Percentiles rank a stretch among this genome's conserved stretches.
phyloP scores from a whole-genome alignment of 1,140 invertebrate genomes.

The Galleria mellonella region DNA sequence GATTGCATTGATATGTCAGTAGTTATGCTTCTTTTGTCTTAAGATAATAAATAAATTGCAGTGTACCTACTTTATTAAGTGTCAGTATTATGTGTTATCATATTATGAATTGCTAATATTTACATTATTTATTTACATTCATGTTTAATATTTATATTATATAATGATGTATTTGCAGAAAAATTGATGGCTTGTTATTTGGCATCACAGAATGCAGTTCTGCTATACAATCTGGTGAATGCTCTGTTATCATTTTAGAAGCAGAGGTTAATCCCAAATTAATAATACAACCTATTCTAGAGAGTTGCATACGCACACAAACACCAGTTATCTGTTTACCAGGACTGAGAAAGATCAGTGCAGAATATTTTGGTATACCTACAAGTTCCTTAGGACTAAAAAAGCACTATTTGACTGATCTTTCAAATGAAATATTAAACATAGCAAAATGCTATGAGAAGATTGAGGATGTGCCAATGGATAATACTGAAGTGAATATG shows the following conservation, averaged over 20 bases:
- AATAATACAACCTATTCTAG: slow-evolving; percentile 44
- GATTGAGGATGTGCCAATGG: neutral
- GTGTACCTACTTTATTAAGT: too few species aligned
- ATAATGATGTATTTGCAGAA: slow-evolving; percentile 43
- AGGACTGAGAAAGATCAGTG: slow-evolving; percentile 25
- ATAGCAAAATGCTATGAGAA: slow-evolving; percentile 19
- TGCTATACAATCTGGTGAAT: slow-evolving; percentile 22
- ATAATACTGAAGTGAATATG: slow-evolving; percentile 9
- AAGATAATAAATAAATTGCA: too few species aligned
- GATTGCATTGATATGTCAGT: too few species aligned
- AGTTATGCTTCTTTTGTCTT: too few species aligned
- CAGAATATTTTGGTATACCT: slow-evolving; percentile 40
- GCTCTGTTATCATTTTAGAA: slow-evolving; percentile 44
- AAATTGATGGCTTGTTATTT: slow-evolving; percentile 45
- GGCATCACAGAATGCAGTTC: slow-evolving; percentile 37
- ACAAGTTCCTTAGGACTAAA: slow-evolving; percentile 49
- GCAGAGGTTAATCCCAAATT: slow-evolving; percentile 37
- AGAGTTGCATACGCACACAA: slow-evolving; percentile 22
- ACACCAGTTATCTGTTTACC: slow-evolving; percentile 41
- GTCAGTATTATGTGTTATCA: too few species aligned
- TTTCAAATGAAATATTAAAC: slow-evolving; percentile 21
- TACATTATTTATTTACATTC: too few species aligned
- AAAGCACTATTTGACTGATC: slow-evolving; percentile 20
- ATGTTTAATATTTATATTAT: too few species aligned
- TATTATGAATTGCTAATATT: too few species aligned